Conservation (phyloP, 2,888 invertebrate genomes). For the Leucoma salicis region DNA sequence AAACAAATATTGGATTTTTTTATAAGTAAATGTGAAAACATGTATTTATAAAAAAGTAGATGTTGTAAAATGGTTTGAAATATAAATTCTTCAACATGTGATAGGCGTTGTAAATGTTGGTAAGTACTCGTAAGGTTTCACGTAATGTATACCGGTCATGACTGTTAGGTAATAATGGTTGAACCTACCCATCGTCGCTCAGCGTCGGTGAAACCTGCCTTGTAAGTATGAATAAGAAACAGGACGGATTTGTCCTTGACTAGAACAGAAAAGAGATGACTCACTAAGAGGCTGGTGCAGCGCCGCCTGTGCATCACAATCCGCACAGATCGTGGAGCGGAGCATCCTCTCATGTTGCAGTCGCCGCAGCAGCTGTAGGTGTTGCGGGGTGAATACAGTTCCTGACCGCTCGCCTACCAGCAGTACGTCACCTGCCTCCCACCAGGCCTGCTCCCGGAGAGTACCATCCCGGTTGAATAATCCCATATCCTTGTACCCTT, state of each 20-base stretch:
- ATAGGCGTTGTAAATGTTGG: constrained; percentile 3
- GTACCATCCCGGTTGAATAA: constrained; percentile 81
- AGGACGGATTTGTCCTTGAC: constrained; percentile 48
- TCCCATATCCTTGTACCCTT: constrained; percentile 94
- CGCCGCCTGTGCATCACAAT: constrained; percentile 75
- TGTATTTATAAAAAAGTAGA: neutral
- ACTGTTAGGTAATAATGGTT: constrained; percentile 22
- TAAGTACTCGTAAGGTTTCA: constrained; percentile 45
- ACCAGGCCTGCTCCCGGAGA: constrained; percentile 81
- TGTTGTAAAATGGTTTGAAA: too few species aligned
- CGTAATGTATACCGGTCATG: constrained; percentile 29
- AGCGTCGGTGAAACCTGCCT: constrained; percentile 34
- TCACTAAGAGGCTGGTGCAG: constrained; percentile 75
- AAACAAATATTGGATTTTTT: neutral
- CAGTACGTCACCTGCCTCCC: constrained; percentile 82
- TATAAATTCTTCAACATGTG: too few species aligned
- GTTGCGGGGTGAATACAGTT: constrained; percentile 85
- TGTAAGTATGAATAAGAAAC: constrained; percentile 30
- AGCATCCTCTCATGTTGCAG: constrained; percentile 83
- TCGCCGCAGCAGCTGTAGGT: constrained; percentile 84
- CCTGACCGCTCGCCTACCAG: constrained; percentile 80
- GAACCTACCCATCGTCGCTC: constrained; percentile 20
- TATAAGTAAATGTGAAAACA: neutral
- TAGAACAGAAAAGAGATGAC: constrained; percentile 57
- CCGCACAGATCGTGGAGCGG: constrained; percentile 79